Conservation (phyloP, 2,888 invertebrate genomes). For the Caenorhabditis wallacei region DNA sequence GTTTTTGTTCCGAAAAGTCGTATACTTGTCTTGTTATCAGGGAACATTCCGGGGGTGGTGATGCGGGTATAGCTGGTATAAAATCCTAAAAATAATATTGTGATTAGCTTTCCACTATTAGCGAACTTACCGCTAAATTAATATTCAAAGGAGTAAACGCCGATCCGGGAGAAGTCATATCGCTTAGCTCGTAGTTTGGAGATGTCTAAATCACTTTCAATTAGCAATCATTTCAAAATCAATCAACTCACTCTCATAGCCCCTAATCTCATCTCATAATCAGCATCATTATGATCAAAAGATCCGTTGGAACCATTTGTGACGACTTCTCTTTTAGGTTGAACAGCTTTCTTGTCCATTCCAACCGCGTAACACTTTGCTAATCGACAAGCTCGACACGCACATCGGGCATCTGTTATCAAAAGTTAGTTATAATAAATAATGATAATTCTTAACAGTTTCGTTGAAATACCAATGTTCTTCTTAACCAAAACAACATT, state of each 20-base stretch:
- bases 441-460: not conserved
- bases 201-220: constrained; percentile 34
- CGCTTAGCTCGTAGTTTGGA: constrained; percentile 55
- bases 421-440: not conserved
- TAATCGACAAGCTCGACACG: constrained; percentile 80
- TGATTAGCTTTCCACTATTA: not conserved
- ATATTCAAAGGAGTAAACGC: constrained; percentile 62
- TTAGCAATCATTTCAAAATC: not conserved
- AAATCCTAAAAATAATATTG: constrained; percentile 57
- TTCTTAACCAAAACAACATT: not conserved
- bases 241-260: constrained; percentile 40
- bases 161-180: constrained; percentile 62
- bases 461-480: too few species aligned
- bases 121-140: constrained; percentile 38
- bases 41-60: constrained; percentile 67
- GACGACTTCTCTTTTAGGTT: constrained; percentile 63
- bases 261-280: constrained; percentile 42
- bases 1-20: constrained; percentile 77
- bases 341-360: constrained; percentile 77
- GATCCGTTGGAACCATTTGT: constrained; percentile 35
- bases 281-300: constrained; percentile 49
- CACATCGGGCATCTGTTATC: constrained; percentile 80
- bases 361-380: constrained; percentile 76
- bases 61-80: constrained; percentile 68
- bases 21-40: constrained; percentile 59